Evolutionary conservation across 2,888 invertebrate species (phyloP).

Genomic region (Thecocarcelia acutangulata): DNA sequence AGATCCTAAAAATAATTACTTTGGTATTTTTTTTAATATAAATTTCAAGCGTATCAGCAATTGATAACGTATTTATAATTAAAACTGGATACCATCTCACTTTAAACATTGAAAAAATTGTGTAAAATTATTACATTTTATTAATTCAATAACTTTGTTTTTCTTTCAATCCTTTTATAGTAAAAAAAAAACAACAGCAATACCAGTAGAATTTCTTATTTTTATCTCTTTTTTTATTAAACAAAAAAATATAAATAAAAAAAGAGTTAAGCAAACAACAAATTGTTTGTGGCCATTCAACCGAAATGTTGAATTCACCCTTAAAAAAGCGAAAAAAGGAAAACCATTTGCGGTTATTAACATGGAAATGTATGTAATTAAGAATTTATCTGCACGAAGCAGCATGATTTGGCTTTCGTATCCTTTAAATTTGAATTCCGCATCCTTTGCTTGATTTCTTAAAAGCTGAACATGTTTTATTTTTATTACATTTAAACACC

Average conservation of each 20-base stretch:
- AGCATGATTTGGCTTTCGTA: constrained; percentile 6
- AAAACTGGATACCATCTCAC: too few species aligned
- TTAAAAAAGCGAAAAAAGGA: neutral
- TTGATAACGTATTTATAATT: too few species aligned
- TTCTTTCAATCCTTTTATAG: too few species aligned
- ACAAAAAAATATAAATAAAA: too few species aligned
- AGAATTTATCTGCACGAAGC: constrained; percentile 20
- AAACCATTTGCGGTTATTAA: constrained; percentile 37
- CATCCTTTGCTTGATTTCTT: neutral
- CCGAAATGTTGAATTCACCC: constrained; percentile 5
- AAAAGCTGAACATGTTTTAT: neutral
- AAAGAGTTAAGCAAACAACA: neutral
- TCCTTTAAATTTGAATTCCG: constrained; percentile 3
- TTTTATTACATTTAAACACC: neutral
- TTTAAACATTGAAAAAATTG: too few species aligned
- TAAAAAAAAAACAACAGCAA: too few species aligned
- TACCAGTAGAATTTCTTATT: neutral
- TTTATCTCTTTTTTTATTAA: neutral
- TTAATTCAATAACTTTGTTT: too few species aligned
- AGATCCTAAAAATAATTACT: neutral
- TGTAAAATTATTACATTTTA: too few species aligned
- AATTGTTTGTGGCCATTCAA: constrained; percentile 18
- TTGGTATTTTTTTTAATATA: too few species aligned
- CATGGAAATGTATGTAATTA: constrained; percentile 38
- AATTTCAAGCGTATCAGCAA: too few species aligned